Evolutionary conservation across 2,113 vertebrate genomes (phyloP), one percentile per base, ranked within the genome.

Genomic region (Jaculus jaculus): DNA sequence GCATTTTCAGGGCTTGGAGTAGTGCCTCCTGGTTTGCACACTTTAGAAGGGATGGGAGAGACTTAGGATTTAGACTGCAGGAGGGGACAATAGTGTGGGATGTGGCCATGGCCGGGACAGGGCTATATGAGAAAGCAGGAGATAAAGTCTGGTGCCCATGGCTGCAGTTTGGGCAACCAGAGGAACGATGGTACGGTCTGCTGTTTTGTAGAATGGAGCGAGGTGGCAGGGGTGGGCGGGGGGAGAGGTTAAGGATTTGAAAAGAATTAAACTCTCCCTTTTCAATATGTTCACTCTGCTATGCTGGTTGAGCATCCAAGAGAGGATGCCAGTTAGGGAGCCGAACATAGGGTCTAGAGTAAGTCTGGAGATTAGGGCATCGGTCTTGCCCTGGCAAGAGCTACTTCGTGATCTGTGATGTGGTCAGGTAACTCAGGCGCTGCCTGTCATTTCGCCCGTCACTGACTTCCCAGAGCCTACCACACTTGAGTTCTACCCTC

Each of bases 61-160:
- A 26, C 20, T 17, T 9, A 7, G 34, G 37, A 16, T 37, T 71
- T 16, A 1, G n/a, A 4, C 0, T n/a, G 11, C 30, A 66, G 37
- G 39, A 8, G 3, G n/a, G n/a, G 9, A 18, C 39, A n/a, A 8
- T 10, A 9, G 20, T 5, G 42, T 8, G 21, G 3, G 16, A 16
- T 18, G 16, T 69, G 47, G 61, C 60, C 77, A 7, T 47, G 60
- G 21, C 3, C 7, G 28, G 71, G 24, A 16, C 3, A 5, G 15
- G 60, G 9, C 28, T 32, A 3, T 15, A 26, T 24, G 69, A 77
- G 32, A 12, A 68, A 68, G 30, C 12, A 30, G 12, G 60, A 74
- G 20, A 24, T 26, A 0, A 8, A 90, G 60, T 75, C 34, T 30
- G 1, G 2, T 5, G 10, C 21, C 58, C 51, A 2, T 4, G 3